Base-by-base conservation (phyloP, 2,797 vertebrate species). In the Anguilla marmorata region DNA sequence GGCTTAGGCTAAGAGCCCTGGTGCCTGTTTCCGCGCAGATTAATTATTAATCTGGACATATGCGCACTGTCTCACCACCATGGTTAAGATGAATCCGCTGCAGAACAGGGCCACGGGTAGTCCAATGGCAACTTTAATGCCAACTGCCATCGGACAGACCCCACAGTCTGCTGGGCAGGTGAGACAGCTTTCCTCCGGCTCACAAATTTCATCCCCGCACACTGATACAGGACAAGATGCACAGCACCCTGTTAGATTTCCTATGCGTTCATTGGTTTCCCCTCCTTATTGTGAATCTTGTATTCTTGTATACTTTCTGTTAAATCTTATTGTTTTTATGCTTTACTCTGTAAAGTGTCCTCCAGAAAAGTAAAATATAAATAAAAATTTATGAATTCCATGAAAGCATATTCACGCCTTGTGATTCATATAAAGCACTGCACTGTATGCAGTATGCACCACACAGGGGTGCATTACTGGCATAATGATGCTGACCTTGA, bases 81-180 rank as follows among this genome's bases (percentile, higher is more conserved):
- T 90, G 27, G 95, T 96, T 33, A 96, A 88, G 90, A 97, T 95
- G 90, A 97, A 97, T 19, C 95, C 96, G 0, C 91, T 93, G 88
- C 94, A 95, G 89, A 96, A 95, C 84, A 97, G 92, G 11, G 93
- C 91, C 0, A 96, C 93, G 0, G 96, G 96, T 58, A 97, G 94
- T 2, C 93, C 95, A 4, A 96, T 96, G 88, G 95, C 94, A 79
- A 96, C 89, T 89, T 96, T 96, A 90, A 96, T 95, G 24, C 90
- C 82, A 12, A 94, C 93, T 72, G 96, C 90, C 95, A 97, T 96
- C 0, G 96, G 96, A 85, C 96, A 97, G 83, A 95, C 89, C 48
- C 95, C 96, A 80, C 96, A 97, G 93, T 97, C 96, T 0, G 96
- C 96, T 0, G 96, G 96, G 87, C 96, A 97, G 52, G 93, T 95